These are phyloP conservation scores for Encarsia formosa DNA, from an alignment of 2,888 invertebrate genomes.

Conservation along the genomic window DNA sequence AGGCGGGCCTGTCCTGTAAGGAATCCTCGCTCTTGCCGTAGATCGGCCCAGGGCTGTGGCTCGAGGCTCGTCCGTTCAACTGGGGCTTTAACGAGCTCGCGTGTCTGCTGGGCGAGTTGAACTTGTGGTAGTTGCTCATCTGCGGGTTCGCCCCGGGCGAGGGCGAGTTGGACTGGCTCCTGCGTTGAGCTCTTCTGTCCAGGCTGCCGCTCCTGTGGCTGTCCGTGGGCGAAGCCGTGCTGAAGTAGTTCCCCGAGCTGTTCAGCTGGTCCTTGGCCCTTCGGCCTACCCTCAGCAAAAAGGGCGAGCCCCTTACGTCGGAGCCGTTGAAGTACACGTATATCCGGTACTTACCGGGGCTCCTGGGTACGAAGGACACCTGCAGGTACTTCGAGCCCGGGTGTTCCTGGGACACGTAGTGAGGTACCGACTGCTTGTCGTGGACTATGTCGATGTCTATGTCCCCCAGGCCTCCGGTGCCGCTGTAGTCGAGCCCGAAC, in stretches of 20 bases:
- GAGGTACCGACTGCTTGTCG: constrained; percentile 79
- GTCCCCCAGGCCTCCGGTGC: constrained; percentile 81
- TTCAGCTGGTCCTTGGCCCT: constrained; percentile 46
- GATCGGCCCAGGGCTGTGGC: constrained; percentile 24
- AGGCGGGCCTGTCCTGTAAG: constrained; percentile 43
- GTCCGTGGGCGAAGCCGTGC: constrained; percentile 3
- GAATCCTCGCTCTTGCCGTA: constrained; percentile 33
- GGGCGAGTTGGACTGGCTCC: constrained; percentile 26
- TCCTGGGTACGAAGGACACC: constrained; percentile 75
- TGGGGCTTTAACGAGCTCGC: neutral
- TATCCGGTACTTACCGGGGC: constrained; percentile 75
- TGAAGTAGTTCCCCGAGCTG: neutral
- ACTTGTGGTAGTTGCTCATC: constrained; percentile 31
- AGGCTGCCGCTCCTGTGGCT: constrained; percentile 31
- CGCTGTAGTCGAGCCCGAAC: constrained; percentile 72
- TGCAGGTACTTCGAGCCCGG: constrained; percentile 68
- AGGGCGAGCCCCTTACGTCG: constrained; percentile 79
- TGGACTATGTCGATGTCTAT: constrained; percentile 86
- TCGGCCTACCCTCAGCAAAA: constrained; percentile 78
- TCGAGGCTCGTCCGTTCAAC: constrained; percentile 6
- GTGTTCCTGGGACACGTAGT: constrained; percentile 77
- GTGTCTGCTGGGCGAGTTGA: constrained; percentile 28
- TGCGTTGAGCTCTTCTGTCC: constrained; percentile 36
- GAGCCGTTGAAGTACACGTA: constrained; percentile 91
- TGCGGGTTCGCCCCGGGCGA: constrained; percentile 37